phyloP scores from a whole-genome alignment of 23 tunicate genomes.

The Halocynthia roretzi region DNA sequence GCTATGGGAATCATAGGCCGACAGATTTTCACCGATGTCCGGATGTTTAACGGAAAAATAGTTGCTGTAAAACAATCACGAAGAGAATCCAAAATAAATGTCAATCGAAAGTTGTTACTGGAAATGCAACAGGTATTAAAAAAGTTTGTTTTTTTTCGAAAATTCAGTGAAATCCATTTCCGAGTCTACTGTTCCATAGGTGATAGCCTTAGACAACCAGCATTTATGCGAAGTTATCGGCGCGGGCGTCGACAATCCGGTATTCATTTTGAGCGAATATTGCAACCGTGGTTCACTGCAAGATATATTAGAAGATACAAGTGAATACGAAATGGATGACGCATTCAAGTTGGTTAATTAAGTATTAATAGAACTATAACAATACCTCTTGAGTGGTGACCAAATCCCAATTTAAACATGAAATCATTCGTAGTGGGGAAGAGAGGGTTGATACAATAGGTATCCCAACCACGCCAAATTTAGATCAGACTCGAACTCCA shows the following conservation, averaged over 20 bases:
- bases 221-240: constrained; percentile 82
- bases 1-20: not conserved
- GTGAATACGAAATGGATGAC: constrained; percentile 65
- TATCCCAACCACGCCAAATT: too few relatives aligned
- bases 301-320: constrained; percentile 36
- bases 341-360: constrained; percentile 34
- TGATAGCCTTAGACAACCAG: constrained; percentile 54
- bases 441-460: too few relatives aligned
- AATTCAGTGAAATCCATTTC: not conserved
- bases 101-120: constrained; percentile 37
- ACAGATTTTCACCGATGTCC: constrained; percentile 20
- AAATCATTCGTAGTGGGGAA: too few relatives aligned
- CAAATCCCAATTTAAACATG: too few relatives aligned
- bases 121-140: constrained; percentile 56
- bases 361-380: too few relatives aligned
- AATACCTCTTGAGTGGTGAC: too few relatives aligned
- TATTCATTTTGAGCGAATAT: constrained; percentile 47
- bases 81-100: constrained; percentile 21
- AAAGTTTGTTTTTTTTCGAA: not conserved
- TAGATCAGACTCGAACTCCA: too few relatives aligned
- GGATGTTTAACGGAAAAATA: constrained; percentile 29
- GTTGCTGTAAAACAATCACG: constrained; percentile 46
- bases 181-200: constrained; percentile 1
- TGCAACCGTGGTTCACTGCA: constrained; percentile 70
- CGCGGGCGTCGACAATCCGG: constrained; percentile 41